Evolutionary conservation across 2,113 vertebrate genomes (phyloP).

Genomic region (Thermophis baileyi): DNA sequence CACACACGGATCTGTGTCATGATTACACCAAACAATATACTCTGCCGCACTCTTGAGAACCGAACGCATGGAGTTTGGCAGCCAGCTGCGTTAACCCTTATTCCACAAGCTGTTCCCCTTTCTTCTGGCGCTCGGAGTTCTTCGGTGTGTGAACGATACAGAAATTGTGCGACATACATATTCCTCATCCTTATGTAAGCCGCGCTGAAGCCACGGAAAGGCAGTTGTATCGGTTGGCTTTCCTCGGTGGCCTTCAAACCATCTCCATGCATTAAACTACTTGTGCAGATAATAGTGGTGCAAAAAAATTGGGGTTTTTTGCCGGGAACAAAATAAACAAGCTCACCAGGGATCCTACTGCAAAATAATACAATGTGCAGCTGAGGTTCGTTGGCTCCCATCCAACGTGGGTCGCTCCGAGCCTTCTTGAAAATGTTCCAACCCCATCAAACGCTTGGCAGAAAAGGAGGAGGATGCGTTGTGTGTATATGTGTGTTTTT

Average conservation of each 20-base stretch:
- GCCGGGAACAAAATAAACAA: not conserved
- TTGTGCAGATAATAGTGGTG: not conserved
- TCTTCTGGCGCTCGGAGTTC: constrained; percentile 36
- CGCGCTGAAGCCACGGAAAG: not conserved
- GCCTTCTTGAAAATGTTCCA: not conserved
- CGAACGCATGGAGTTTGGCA: constrained; percentile 41
- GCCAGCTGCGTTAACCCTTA: constrained; percentile 70
- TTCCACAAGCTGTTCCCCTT: constrained; percentile 59
- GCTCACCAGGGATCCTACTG: not conserved
- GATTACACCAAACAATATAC: constrained; percentile 69
- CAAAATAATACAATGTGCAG: not conserved
- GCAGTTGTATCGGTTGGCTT: no score
- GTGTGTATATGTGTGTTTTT: not conserved
- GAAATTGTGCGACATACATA: constrained; percentile 5
- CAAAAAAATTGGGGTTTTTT: not conserved
- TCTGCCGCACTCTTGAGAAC: constrained; percentile 65
- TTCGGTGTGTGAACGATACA: constrained; percentile 8
- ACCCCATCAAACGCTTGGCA: not conserved
- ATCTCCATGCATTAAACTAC: not conserved
- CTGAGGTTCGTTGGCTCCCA: not conserved
- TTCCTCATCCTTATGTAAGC: not conserved
- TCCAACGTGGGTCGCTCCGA: not conserved
- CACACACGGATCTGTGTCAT: constrained; percentile 73
- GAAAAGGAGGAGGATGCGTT: not conserved
- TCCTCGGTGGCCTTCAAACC: not conserved